Conservation (phyloP, 2,888 invertebrate genomes). For the Folsomia candida region DNA sequence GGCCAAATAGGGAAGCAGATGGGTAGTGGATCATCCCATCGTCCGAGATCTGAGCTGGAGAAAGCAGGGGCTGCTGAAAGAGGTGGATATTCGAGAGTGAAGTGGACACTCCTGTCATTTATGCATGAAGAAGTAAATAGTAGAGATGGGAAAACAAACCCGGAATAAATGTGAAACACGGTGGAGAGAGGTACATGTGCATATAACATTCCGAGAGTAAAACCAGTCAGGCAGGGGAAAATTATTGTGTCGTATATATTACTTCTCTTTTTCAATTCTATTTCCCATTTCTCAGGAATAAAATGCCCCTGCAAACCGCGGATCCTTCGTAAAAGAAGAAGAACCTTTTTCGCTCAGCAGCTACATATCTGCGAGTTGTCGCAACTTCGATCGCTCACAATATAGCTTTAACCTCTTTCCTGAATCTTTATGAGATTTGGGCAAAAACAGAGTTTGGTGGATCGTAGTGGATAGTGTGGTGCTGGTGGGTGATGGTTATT, state of each 20-base stretch:
- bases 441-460: background rate
- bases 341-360: constrained; percentile 10
- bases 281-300: background rate
- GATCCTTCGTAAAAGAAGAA: background rate
- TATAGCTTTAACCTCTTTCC: background rate
- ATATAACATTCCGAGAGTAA: constrained; percentile 8
- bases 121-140: no score
- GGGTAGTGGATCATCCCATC: no score
- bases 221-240: constrained; percentile 20
- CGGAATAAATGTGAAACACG: no score
- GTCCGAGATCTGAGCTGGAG: no score
- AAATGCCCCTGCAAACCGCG: background rate
- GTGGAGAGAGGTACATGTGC: no score
- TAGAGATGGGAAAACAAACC: no score
- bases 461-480: background rate
- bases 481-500: background rate
- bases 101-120: no score
- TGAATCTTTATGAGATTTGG: background rate
- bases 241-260: constrained; percentile 19
- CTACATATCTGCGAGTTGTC: background rate
- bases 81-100: no score
- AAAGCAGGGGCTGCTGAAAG: no score
- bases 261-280: constrained; percentile 7
- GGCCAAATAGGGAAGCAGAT: no score
- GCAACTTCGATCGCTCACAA: constrained; percentile 8